phyloP scores from a whole-genome alignment of 2,888 invertebrate species.

The Limnephilus rhombicus region DNA sequence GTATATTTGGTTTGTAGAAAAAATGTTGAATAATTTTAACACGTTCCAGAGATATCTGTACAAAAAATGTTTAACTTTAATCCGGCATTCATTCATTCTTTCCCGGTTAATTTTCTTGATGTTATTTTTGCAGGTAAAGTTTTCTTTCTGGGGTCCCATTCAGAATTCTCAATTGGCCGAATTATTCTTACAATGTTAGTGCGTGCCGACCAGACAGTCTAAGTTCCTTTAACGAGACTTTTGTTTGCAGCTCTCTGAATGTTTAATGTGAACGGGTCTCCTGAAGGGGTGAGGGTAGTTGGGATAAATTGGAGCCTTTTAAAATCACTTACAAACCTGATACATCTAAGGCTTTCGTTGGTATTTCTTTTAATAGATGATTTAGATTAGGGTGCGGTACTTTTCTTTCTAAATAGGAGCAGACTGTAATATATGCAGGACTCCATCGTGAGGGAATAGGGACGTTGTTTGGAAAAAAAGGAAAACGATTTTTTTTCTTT shows the following conservation, averaged over 20 bases:
- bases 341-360: not conserved
- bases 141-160: not conserved
- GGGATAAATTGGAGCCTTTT: not conserved
- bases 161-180: not conserved
- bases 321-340: not conserved
- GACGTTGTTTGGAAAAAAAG: not conserved
- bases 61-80: not conserved
- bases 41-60: not conserved
- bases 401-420: no score
- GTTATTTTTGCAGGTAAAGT: not conserved
- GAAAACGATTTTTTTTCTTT: not conserved
- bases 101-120: not conserved
- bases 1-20: no score
- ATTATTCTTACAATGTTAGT: constrained; percentile 1
- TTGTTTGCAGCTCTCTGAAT: not conserved
- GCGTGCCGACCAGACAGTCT: not conserved
- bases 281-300: not conserved
- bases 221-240: not conserved
- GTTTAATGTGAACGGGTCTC: not conserved
- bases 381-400: no score
- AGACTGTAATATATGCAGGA: not conserved
- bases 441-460: not conserved
- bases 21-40: no score
- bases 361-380: not conserved
- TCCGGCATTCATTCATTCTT: not conserved